Percentiles rank a stretch among this genome's conserved stretches.
These are phyloP conservation scores for Cenopis cana DNA, from an alignment of 2,888 invertebrate species.

Conservation along the genomic window DNA sequence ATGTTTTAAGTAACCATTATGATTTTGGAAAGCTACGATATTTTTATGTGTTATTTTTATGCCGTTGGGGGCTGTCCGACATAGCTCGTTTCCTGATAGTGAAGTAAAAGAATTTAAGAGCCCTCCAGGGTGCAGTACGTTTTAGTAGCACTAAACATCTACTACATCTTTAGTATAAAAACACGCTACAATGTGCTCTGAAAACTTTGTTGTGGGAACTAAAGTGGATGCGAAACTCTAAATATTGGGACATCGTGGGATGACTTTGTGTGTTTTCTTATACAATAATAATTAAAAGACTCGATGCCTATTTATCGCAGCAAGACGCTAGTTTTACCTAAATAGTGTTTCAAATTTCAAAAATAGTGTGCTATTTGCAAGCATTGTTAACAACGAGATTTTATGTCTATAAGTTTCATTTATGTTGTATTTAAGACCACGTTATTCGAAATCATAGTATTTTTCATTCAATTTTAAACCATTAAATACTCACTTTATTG, in stretches of 20 bases:
- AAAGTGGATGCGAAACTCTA: not conserved
- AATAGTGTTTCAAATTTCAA: too few species aligned
- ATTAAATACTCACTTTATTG: too few species aligned
- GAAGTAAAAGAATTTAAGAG: conserved; percentile 47
- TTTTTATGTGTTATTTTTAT: conserved; percentile 10
- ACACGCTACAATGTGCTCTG: conserved; percentile 39
- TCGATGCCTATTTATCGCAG: too few species aligned
- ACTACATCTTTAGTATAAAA: conserved; percentile 28
- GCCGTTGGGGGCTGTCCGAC: conserved; percentile 37
- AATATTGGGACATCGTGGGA: not conserved
- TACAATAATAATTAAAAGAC: too few species aligned
- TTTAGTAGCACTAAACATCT: conserved; percentile 44
- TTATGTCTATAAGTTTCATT: too few species aligned
- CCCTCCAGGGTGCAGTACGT: conserved; percentile 45
- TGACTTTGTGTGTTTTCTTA: not conserved
- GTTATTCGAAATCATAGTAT: too few species aligned
- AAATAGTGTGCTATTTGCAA: too few species aligned
- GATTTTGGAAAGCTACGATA: not conserved
- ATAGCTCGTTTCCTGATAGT: conserved; percentile 44
- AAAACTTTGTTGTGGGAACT: conserved; percentile 33
- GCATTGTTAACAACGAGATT: too few species aligned
- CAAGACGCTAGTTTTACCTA: too few species aligned
- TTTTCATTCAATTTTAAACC: too few species aligned
- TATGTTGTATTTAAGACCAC: too few species aligned
- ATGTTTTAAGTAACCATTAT: too few species aligned